Evolutionary conservation across 2,113 vertebrate genomes (phyloP), one percentile per base, ranked within the genome.

Genomic region (Chaenogobius annularis): DNA sequence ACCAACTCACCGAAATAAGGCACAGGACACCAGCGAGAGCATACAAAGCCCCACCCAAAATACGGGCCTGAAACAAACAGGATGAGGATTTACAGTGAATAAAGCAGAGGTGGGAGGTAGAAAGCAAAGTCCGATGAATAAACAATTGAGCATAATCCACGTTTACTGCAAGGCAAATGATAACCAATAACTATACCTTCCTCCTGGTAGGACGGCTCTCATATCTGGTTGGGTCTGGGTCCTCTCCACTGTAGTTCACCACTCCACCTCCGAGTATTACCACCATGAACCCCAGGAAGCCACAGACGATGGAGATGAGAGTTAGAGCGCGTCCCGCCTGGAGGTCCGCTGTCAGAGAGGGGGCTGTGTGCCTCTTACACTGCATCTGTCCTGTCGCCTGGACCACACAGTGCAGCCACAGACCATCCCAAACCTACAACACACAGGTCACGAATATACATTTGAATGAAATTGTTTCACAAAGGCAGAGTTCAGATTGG

Each of bases 361-460:
- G 43, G n/a, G 56, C 15, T 0, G 50, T 37, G 22, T 85, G 75
- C 64, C 19, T 78, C 69, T 80, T 86, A 64, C 84, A 86, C 78
- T 83, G 75, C 73, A 81, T 78, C 67, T 85, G 83, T 17, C 81
- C 81, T 22, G 84, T 83, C 31, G 75, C 44, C 78, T 85, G 80
- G n/a, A 71, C 0, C 13, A 85, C 10, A 19, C 84, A 83, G 47
- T 80, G 74, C n/a, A 83, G 1, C 84, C 84, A 85, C 67, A 85
- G 75, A 52, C 78, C 78, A 10, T 81, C 80, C 84, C 78, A 83
- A 12, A 83, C 63, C 75, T 84, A 3, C 55, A 0, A 68, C 43
- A 65, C 8, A 82, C 22, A 9, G 37, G 37, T 40, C 37, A 40
- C 8, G 37, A 40, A 9, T 7, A 40, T 40, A 40, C 6, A 40